Percentiles rank a stretch among this genome's conserved stretches.
These are phyloP conservation scores for Cardiocondyla obscurior DNA, from an alignment of 1,140 invertebrate genomes.

Conservation along the genomic window DNA sequence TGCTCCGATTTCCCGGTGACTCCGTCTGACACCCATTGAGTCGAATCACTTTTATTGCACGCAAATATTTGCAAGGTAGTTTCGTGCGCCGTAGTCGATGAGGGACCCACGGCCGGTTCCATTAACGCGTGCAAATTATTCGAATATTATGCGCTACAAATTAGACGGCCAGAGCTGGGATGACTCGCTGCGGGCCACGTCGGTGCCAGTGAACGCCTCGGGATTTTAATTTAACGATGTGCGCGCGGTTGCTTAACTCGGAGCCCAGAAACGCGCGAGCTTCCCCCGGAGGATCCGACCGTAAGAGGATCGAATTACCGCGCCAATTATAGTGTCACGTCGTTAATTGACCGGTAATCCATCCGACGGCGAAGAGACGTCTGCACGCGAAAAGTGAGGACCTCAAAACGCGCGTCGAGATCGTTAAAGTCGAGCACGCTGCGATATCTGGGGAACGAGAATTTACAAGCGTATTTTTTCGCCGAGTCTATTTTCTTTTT, in stretches of 20 bases:
- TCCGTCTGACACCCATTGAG: slow-evolving; percentile 24
- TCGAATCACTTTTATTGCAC: slow-evolving; percentile 47
- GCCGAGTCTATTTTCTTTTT: neutral
- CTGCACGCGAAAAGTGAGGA: slow-evolving; percentile 32
- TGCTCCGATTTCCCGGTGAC: slow-evolving; percentile 40
- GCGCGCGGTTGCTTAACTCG: slow-evolving; percentile 59
- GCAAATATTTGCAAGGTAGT: slow-evolving; percentile 46
- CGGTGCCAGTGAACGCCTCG: slow-evolving; percentile 42
- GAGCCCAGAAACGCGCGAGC: slow-evolving; percentile 39
- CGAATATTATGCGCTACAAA: slow-evolving; percentile 74
- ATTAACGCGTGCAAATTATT: slow-evolving; percentile 71
- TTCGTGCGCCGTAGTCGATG: slow-evolving; percentile 25
- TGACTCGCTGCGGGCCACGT: slow-evolving; percentile 37
- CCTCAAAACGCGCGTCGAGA: slow-evolving; percentile 13
- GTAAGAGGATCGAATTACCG: slow-evolving; percentile 70
- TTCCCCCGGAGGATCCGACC: slow-evolving; percentile 32
- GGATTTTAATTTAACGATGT: slow-evolving; percentile 73
- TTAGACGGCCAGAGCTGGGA: slow-evolving; percentile 64
- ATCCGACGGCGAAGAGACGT: slow-evolving; percentile 21
- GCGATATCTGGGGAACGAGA: neutral
- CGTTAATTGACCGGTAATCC: slow-evolving; percentile 72
- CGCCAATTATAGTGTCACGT: slow-evolving; percentile 73
- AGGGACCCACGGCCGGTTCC: slow-evolving; percentile 37
- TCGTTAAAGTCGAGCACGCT: neutral
- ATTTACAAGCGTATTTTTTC: neutral